phyloP scores from a whole-genome alignment of 1,140 invertebrate genomes.

The Yoshiicerus persimilis region DNA sequence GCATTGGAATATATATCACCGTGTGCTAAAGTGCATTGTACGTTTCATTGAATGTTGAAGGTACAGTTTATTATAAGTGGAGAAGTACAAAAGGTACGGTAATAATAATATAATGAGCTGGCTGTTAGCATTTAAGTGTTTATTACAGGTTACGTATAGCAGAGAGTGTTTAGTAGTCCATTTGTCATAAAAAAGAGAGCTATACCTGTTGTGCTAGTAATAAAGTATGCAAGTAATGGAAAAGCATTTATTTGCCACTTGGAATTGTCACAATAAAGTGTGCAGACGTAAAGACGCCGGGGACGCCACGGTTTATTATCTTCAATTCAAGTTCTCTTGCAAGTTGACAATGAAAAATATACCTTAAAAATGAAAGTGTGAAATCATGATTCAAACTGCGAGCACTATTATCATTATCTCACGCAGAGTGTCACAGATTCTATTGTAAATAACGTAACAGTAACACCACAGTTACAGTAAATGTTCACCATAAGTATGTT shows the following conservation, averaged over 20 bases:
- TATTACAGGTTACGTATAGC: background rate
- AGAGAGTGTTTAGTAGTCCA: background rate
- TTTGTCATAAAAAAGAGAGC: background rate
- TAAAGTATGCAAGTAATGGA: background rate
- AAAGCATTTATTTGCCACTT: background rate
- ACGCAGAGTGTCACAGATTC: conserved; percentile 11
- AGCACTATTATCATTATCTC: background rate
- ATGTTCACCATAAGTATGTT: background rate
- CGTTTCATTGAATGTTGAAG: background rate
- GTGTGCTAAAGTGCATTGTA: background rate
- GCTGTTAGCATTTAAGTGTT: no score
- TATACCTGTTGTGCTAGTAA: background rate
- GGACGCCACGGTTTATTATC: conserved; percentile 1
- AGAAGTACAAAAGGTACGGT: background rate
- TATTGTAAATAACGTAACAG: background rate
- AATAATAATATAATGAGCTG: no score
- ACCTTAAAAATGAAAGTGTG: background rate
- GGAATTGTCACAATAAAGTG: background rate
- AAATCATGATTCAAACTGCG: conserved; percentile 9
- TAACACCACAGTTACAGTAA: background rate
- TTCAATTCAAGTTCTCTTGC: background rate
- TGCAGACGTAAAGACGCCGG: background rate
- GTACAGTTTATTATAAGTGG: background rate
- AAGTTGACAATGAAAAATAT: conserved; percentile 6
- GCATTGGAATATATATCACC: background rate